These are phyloP conservation scores for Podarcis lilfordi DNA, from an alignment of 2,797 vertebrate species.

Conservation along the genomic window DNA sequence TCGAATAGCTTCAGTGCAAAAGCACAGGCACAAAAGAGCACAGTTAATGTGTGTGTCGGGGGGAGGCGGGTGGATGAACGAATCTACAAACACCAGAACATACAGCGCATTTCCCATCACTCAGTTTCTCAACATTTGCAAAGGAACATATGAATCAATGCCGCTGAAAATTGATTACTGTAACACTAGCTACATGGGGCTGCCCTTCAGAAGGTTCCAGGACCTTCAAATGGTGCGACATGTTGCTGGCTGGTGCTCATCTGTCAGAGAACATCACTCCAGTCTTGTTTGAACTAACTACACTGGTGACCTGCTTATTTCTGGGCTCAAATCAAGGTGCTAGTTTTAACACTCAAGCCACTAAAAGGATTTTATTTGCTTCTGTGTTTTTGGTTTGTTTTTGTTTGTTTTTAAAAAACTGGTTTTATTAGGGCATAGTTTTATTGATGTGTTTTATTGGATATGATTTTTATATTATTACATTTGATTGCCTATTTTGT, in stretches of 20 bases:
- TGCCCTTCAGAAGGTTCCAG: background rate
- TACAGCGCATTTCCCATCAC: background rate
- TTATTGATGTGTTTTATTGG: background rate
- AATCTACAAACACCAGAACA: background rate
- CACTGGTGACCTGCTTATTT: background rate
- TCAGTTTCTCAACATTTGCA: background rate
- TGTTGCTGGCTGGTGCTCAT: background rate
- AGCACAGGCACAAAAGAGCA: background rate
- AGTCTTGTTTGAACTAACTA: background rate
- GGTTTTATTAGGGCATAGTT: background rate
- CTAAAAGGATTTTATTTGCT: background rate
- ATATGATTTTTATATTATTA: background rate
- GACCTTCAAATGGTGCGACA: background rate
- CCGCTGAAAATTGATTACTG: background rate
- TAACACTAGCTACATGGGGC: background rate
- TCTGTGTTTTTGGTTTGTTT: background rate
- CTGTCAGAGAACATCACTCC: background rate
- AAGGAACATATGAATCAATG: background rate
- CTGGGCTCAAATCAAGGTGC: background rate
- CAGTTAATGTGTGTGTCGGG: background rate
- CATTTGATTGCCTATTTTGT: background rate
- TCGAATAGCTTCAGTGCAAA: constrained; percentile 26
- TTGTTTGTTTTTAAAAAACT: background rate
- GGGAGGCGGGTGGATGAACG: background rate
- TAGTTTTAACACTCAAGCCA: background rate